Evolutionary conservation across 1,140 invertebrate genomes (phyloP).

Genomic region (Apocrypta bakeri): DNA sequence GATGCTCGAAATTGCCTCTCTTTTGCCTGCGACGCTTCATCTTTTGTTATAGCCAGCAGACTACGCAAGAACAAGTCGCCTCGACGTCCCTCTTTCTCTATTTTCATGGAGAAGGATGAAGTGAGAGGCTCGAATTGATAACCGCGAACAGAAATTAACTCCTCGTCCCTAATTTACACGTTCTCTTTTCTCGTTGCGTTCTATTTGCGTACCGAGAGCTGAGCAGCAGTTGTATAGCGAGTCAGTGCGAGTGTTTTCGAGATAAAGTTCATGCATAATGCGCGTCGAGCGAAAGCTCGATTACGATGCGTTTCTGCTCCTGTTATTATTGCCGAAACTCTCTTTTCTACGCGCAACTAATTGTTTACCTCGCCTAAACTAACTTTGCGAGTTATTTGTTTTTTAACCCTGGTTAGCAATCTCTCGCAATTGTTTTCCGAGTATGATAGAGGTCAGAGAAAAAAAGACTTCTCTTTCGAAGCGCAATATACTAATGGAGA

Average conservation of each 20-base stretch:
- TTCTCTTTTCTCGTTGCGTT: background rate
- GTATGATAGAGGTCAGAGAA: background rate
- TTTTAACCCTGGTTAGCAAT: background rate
- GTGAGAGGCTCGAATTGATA: slow-evolving; percentile 31
- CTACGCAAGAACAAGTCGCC: slow-evolving; percentile 13
- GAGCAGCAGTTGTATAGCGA: no score
- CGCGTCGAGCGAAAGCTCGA: background rate
- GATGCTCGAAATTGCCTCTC: background rate
- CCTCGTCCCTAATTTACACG: slow-evolving; percentile 33
- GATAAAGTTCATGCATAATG: slow-evolving; percentile 23
- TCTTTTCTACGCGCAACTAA: background rate
- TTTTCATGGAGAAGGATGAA: no score
- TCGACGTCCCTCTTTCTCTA: background rate
- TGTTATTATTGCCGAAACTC: background rate
- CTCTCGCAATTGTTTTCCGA: slow-evolving; percentile 10
- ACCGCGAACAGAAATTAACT: slow-evolving; percentile 25
- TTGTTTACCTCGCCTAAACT: background rate
- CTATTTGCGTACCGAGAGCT: background rate
- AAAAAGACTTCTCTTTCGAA: no score
- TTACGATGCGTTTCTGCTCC: background rate
- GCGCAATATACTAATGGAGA: background rate
- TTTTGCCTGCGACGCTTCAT: background rate
- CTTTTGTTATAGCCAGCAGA: slow-evolving; percentile 13
- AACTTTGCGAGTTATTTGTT: background rate
- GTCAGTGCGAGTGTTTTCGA: background rate